A percentile compares a stretch with the other conserved stretches of the same genome.
Evolutionary conservation across 2,888 invertebrate species (phyloP).

Genomic region (Papilio demoleus): DNA sequence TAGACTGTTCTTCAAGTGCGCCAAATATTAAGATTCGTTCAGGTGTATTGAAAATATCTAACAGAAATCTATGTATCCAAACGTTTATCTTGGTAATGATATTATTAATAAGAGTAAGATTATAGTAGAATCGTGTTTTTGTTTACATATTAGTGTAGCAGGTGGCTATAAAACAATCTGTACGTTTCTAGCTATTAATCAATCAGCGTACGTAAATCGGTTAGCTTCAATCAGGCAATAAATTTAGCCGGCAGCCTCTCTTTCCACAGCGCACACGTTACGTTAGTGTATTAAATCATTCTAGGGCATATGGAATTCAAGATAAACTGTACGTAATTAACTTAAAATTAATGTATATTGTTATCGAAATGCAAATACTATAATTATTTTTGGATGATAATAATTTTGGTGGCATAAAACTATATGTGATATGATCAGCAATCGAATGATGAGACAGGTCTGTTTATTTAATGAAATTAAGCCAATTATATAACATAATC

Average conservation of each 20-base stretch:
- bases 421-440: not conserved
- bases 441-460: not conserved
- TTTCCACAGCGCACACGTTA: constrained; percentile 37
- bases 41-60: no score
- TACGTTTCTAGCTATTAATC: constrained; percentile 47
- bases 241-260: constrained; percentile 45
- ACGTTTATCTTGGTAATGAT: not conserved
- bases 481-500: not conserved
- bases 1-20: no score
- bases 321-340: constrained; percentile 20
- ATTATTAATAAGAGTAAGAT: no score
- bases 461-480: not conserved
- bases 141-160: constrained; percentile 22
- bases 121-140: not conserved
- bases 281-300: constrained; percentile 15
- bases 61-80: no score
- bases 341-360: constrained; percentile 14
- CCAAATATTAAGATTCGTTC: no score
- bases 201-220: constrained; percentile 47
- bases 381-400: constrained; percentile 10
- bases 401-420: not conserved
- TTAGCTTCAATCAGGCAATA: constrained; percentile 47
- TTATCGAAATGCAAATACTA: not conserved
- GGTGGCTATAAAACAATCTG: constrained; percentile 38
- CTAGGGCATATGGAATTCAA: constrained; percentile 12